Percentiles rank a stretch among this genome's conserved stretches.
Evolutionary conservation across 2,888 invertebrate species (phyloP).

Genomic region (Chaetoderma sp.): DNA sequence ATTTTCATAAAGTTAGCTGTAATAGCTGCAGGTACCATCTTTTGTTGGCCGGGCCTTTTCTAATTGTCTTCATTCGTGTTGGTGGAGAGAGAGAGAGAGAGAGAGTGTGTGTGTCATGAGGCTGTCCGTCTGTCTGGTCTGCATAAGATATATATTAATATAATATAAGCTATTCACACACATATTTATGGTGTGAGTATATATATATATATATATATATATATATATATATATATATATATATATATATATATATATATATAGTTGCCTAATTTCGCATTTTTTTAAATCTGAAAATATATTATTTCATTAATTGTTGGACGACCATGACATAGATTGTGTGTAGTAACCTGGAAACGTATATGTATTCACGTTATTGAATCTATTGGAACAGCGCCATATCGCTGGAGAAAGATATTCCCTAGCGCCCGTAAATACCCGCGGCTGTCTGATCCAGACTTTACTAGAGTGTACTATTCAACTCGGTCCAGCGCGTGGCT

Average conservation of each 20-base stretch:
- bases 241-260: slow-evolving; percentile 1
- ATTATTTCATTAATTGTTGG: neutral
- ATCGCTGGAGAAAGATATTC: neutral
- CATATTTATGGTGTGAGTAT: neutral
- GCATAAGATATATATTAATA: neutral
- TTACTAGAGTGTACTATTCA: too few relatives aligned
- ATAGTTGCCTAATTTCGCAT: neutral
- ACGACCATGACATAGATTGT: neutral
- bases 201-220: slow-evolving; percentile 1
- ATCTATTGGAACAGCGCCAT: neutral
- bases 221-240: slow-evolving; percentile 1
- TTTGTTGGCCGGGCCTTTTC: too few relatives aligned
- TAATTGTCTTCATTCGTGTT: too few relatives aligned
- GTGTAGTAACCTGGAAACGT: neutral
- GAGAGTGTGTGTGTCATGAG: neutral
- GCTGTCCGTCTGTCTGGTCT: neutral
- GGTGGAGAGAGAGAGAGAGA: slow-evolving; percentile 3
- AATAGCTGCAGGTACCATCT: too few relatives aligned
- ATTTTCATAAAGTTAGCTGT: too few relatives aligned
- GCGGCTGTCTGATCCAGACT: too few relatives aligned
- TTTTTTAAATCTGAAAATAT: neutral
- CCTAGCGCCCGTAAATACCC: neutral
- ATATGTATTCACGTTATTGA: neutral
- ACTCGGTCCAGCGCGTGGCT: too few relatives aligned
- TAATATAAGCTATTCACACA: neutral